Evolutionary conservation across 2,888 invertebrate genomes (phyloP).

Genomic region (Sarcophaga caerulescens): DNA sequence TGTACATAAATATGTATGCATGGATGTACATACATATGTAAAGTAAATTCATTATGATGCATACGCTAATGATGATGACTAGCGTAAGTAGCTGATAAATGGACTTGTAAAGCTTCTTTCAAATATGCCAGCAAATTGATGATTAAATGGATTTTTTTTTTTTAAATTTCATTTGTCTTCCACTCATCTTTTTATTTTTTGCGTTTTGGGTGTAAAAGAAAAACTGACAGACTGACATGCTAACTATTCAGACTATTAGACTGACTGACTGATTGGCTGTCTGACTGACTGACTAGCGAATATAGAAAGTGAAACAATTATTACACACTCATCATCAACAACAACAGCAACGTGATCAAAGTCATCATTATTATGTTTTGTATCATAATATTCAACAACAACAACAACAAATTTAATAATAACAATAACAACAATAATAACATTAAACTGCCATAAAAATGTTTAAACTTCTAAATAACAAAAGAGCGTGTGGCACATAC

Average conservation of each 20-base stretch:
- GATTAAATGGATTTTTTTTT: slow-evolving; percentile 49
- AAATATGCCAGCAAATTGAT: slow-evolving; percentile 46
- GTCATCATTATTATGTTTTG: slow-evolving; percentile 6
- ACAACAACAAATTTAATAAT: slow-evolving; percentile 26
- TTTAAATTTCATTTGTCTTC: neutral
- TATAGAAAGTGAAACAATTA: slow-evolving; percentile 64
- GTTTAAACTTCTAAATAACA: slow-evolving; percentile 57
- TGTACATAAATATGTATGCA: neutral
- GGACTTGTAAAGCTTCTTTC: slow-evolving; percentile 18
- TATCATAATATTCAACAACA: slow-evolving; percentile 29
- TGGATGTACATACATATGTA: neutral
- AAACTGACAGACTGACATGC: neutral
- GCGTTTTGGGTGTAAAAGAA: neutral
- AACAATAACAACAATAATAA: slow-evolving; percentile 20
- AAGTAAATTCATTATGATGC: neutral
- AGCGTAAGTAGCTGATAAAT: neutral
- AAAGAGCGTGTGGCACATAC: slow-evolving; percentile 48
- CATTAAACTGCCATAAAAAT: neutral
- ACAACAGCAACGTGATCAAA: neutral
- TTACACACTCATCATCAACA: slow-evolving; percentile 48
- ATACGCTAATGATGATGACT: neutral
- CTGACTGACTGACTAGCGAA: neutral
- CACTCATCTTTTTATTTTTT: neutral
- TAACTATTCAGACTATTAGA: slow-evolving; percentile 5
- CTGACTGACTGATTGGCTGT: neutral